Conservation (phyloP, 2,797 vertebrate species). For the Australoheros facetus region DNA sequence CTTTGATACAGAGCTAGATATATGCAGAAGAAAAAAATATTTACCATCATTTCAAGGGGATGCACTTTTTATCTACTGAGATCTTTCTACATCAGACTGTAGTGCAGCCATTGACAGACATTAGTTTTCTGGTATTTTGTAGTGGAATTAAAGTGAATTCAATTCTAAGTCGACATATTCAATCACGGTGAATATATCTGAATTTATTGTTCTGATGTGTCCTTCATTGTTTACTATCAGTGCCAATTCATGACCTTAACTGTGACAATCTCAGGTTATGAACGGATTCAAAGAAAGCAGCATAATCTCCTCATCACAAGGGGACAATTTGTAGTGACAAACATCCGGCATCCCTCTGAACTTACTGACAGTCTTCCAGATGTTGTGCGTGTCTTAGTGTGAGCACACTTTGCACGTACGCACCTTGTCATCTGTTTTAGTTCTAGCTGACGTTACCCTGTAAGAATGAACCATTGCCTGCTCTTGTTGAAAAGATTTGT, state of each 20-base stretch:
- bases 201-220: background rate
- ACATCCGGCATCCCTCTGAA: background rate
- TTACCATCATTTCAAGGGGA: background rate
- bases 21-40: background rate
- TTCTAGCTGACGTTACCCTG: background rate
- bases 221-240: background rate
- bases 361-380: background rate
- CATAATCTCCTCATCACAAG: background rate
- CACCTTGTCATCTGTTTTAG: background rate
- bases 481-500: background rate
- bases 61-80: fast-evolving
- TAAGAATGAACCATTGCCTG: slow-evolving; percentile 15
- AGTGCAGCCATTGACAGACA: fast-evolving
- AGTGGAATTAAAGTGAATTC: background rate
- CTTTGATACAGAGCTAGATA: background rate
- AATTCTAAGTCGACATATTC: background rate
- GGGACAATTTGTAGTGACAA: background rate
- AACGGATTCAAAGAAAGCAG: background rate
- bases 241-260: background rate
- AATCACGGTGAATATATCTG: background rate
- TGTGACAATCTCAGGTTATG: background rate
- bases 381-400: background rate
- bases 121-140: background rate
- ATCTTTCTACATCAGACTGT: background rate
- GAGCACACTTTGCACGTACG: fast-evolving